phyloP scores from a whole-genome alignment of 2,797 vertebrate species.

The Microctenopoma steveboyesi region DNA sequence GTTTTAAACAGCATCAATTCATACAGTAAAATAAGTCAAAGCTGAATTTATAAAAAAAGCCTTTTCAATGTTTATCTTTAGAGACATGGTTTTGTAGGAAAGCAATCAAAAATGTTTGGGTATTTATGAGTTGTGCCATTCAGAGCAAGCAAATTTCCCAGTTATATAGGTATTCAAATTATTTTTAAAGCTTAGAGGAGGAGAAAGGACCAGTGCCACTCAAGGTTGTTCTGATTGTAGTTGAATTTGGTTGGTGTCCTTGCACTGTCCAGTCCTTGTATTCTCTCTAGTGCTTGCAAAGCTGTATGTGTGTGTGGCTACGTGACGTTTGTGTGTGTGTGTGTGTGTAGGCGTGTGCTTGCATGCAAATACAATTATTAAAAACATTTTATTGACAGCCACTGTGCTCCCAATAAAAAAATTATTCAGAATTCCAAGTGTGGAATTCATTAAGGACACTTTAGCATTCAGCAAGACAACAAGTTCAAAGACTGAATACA shows the following conservation, averaged over 20 bases:
- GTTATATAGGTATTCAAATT: conserved; percentile 76
- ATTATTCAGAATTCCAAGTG: conserved; percentile 55
- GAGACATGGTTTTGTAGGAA: conserved; percentile 56
- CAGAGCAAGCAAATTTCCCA: conserved; percentile 65
- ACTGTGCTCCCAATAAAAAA: conserved; percentile 57
- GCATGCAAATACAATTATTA: conserved; percentile 54
- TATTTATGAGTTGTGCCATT: conserved; percentile 71
- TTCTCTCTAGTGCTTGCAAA: conserved; percentile 69
- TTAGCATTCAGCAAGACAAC: conserved; percentile 63
- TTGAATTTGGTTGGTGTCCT: conserved; percentile 77
- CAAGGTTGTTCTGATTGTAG: conserved; percentile 77
- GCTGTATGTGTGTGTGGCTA: conserved; percentile 35
- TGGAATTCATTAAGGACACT: conserved; percentile 69
- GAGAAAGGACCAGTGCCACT: conserved; percentile 76
- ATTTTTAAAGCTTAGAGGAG: conserved; percentile 66
- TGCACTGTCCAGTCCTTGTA: conserved; percentile 76
- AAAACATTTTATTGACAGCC: conserved; percentile 60
- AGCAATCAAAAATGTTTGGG: conserved; percentile 69
- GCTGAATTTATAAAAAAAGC: conserved; percentile 15
- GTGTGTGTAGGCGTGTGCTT: conserved; percentile 29
- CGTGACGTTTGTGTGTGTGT: conserved; percentile 25
- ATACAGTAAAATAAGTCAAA: conserved; percentile 53
- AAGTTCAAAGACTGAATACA: conserved; percentile 63
- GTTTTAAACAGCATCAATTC: conserved; percentile 46
- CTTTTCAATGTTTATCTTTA: conserved; percentile 66